A percentile compares a stretch with the other conserved stretches of the same genome.
Evolutionary conservation across 1,140 invertebrate species (phyloP).

Genomic region (Camponotus floridanus): DNA sequence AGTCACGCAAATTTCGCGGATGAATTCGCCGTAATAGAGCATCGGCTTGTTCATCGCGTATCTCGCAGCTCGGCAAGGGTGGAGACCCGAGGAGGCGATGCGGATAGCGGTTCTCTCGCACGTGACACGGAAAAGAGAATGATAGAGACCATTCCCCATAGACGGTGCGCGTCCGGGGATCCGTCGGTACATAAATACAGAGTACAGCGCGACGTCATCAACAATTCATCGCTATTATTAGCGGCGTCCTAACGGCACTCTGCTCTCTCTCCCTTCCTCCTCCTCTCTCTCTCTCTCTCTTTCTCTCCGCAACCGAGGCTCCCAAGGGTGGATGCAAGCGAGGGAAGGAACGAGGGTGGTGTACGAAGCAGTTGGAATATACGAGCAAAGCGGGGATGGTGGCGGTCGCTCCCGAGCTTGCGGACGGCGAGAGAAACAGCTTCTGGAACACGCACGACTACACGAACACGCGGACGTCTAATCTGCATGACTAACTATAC

Average conservation of each 20-base stretch:
- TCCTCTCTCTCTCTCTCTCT: slow-evolving; percentile 7
- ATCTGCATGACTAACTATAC: slow-evolving; percentile 77
- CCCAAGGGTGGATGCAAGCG: slow-evolving; percentile 11
- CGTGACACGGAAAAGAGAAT: slow-evolving; percentile 12
- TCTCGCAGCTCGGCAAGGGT: slow-evolving; percentile 43
- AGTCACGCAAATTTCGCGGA: slow-evolving; percentile 60
- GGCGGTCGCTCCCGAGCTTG: neutral
- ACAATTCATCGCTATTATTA: slow-evolving; percentile 81
- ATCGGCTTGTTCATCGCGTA: slow-evolving; percentile 53
- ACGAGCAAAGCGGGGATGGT: neutral
- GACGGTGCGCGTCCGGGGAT: slow-evolving; percentile 38
- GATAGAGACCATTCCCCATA: slow-evolving; percentile 32
- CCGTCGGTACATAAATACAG: slow-evolving; percentile 77
- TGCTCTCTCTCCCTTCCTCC: neutral
- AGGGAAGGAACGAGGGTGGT: neutral
- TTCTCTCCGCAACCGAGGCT: slow-evolving; percentile 22
- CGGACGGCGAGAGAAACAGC: neutral
- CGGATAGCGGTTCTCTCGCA: neutral
- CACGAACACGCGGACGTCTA: slow-evolving; percentile 65
- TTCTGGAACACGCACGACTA: slow-evolving; percentile 40
- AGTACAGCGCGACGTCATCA: slow-evolving; percentile 75
- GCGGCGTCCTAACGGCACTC: slow-evolving; percentile 66
- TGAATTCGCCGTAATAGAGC: slow-evolving; percentile 66
- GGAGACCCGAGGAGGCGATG: neutral
- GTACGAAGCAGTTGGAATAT: neutral